phyloP scores from a whole-genome alignment of 1,140 invertebrate species.

The Meloidogyne floridensis region DNA sequence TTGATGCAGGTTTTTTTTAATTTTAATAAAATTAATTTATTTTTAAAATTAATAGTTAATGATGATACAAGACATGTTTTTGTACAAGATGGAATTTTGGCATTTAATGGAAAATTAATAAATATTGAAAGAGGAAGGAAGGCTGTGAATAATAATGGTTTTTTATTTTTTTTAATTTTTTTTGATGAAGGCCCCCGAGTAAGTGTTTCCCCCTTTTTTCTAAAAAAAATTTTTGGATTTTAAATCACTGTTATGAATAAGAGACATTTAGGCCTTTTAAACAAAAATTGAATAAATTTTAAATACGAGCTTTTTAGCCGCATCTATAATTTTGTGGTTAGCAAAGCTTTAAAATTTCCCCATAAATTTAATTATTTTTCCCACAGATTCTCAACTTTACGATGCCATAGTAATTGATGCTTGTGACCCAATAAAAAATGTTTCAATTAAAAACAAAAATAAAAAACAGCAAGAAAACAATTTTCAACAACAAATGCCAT shows the following conservation, averaged over 20 bases:
- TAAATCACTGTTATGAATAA: too few species aligned
- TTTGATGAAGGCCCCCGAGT: too few species aligned
- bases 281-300: too few species aligned
- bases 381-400: background rate
- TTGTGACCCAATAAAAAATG: constrained; percentile 26
- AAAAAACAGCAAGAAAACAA: background rate
- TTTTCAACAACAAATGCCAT: constrained; percentile 23
- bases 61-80: constrained; percentile 34
- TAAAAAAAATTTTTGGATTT: too few species aligned
- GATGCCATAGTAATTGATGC: constrained; percentile 44
- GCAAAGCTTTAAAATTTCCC: too few species aligned
- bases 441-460: background rate
- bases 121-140: constrained; percentile 22
- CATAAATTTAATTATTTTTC: too few species aligned
- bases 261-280: too few species aligned
- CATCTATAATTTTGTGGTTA: too few species aligned
- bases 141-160: background rate
- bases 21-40: too few species aligned
- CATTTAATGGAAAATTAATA: constrained; percentile 28
- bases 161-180: background rate
- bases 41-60: constrained; percentile 17
- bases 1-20: constrained; percentile 25
- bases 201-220: too few species aligned
- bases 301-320: too few species aligned
- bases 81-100: constrained; percentile 36